Conservation (phyloP, 2,888 invertebrate species). For the Catocala nupta region DNA sequence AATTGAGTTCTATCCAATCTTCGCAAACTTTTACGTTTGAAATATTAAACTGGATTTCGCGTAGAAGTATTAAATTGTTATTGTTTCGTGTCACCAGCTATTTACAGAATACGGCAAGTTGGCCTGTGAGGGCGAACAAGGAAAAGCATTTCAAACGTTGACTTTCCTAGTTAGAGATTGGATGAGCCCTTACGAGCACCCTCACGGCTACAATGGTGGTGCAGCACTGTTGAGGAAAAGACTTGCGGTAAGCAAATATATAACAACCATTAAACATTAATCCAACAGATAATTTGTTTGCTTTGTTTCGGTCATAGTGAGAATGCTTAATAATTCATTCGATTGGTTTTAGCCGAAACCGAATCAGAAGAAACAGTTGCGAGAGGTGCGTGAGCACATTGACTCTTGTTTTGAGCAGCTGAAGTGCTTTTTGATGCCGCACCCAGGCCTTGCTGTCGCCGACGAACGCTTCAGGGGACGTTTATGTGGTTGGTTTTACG, state of each 20-base stretch:
- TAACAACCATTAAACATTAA: too few species aligned
- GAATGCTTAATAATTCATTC: too few species aligned
- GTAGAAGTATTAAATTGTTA: neutral
- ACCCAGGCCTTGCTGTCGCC: slow-evolving; percentile 97
- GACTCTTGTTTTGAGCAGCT: slow-evolving; percentile 97
- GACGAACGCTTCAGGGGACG: slow-evolving; percentile 97
- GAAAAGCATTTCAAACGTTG: slow-evolving; percentile 94
- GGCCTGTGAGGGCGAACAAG: slow-evolving; percentile 90
- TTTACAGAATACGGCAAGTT: slow-evolving; percentile 99
- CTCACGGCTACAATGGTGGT: slow-evolving; percentile 96
- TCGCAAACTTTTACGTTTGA: too few species aligned
- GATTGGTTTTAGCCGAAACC: slow-evolving; percentile 88
- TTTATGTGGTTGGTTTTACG: slow-evolving; percentile 83
- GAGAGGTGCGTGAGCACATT: slow-evolving; percentile 95
- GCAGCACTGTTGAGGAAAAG: slow-evolving; percentile 93
- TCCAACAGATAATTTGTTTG: too few species aligned
- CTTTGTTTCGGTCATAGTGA: too few species aligned
- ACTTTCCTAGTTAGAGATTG: slow-evolving; percentile 97
- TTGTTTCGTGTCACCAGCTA: slow-evolving; percentile 81
- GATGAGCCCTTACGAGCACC: slow-evolving; percentile 97
- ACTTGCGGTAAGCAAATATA: slow-evolving; percentile 87
- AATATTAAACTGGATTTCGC: too few species aligned
- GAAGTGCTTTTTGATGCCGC: slow-evolving; percentile 98
- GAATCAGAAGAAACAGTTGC: slow-evolving; percentile 96
- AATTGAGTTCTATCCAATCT: too few species aligned